Evolutionary conservation across 2,888 invertebrate genomes (phyloP), one percentile per base, ranked within the genome.

Genomic region (Fragum sueziense): DNA sequence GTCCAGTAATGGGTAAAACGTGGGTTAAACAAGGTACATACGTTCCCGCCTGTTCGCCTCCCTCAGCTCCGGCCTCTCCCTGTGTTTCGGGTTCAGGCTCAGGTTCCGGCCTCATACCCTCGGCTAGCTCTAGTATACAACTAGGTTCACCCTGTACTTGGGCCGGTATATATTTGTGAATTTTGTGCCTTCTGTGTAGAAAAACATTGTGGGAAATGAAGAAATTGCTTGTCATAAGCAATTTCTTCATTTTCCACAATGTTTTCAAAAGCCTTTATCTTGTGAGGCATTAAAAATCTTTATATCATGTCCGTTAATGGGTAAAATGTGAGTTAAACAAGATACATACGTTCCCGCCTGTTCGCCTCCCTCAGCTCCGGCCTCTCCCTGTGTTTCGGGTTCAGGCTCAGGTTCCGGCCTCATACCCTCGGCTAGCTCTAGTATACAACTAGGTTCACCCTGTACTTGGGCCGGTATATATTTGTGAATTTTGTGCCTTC

Each of bases 131-230:
- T 27, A 92, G 79, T 33, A 75, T 80, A 86, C 91, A 92, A 69
- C 80, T 65, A 3, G 91, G 90, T 57, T 88, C 84, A 22, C 89
- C 87, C 57, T 89, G 76, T 69, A 87, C 87, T 29, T 91, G 88
- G 17, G 93, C 92, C 2, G 94, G 93, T 74, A 99, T 93, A 1
- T n/a, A n/a, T n/a, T n/a, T n/a, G n/a, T n/a, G n/a, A n/a, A n/a
- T n/a, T n/a, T n/a, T n/a, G n/a, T n/a, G n/a, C n/a, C n/a, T n/a
- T n/a, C n/a, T n/a, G n/a, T n/a, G n/a, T n/a, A n/a, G n/a, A n/a
- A n/a, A n/a, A n/a, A n/a, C n/a, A n/a, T n/a, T n/a, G n/a, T n/a
- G n/a, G n/a, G n/a, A n/a, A n/a, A n/a, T n/a, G 41, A 17, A 17
- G 41, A 41, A 41, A 41, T 11, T 41, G 41, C 41, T 41, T 9